Evolutionary conservation across 2,888 invertebrate species (phyloP).

Genomic region (Drosophila histrio): DNA sequence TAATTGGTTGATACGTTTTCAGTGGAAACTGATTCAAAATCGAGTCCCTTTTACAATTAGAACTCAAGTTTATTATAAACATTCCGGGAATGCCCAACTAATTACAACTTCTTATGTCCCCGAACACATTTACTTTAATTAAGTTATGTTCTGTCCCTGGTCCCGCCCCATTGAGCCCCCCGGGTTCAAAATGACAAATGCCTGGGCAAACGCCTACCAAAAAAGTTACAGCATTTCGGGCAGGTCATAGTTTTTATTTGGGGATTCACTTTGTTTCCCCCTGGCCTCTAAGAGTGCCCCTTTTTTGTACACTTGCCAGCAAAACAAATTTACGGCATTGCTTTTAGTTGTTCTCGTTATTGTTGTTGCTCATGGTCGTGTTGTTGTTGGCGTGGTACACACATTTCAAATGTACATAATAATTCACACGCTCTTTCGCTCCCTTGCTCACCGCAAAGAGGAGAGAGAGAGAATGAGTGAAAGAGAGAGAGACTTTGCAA

Average conservation of each 20-base stretch:
- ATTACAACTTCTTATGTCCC: conserved; percentile 59
- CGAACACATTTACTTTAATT: conserved; percentile 74
- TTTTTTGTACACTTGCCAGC: conserved; percentile 51
- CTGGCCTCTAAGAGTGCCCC: conserved; percentile 4
- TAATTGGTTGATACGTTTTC: not conserved
- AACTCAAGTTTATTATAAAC: conserved; percentile 46
- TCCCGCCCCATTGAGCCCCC: conserved; percentile 7
- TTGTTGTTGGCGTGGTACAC: conserved; percentile 49
- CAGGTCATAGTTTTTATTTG: conserved; percentile 75
- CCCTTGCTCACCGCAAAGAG: conserved; percentile 34
- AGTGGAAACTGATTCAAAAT: conserved; percentile 27
- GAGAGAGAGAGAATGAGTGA: not conserved
- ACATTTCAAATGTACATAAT: conserved; percentile 79
- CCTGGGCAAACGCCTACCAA: conserved; percentile 64
- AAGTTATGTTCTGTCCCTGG: conserved; percentile 57
- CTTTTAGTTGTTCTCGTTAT: conserved; percentile 68
- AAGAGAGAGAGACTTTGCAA: not conserved
- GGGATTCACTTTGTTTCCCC: conserved; percentile 47
- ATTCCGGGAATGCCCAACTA: conserved; percentile 50
- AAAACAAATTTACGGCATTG: conserved; percentile 78
- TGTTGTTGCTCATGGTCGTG: conserved; percentile 8
- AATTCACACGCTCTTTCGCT: conserved; percentile 67
- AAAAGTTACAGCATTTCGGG: conserved; percentile 67
- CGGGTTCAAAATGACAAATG: conserved; percentile 71
- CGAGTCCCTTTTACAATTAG: conserved; percentile 14